These are phyloP conservation scores for Tinamus guttatus DNA, from an alignment of 2,113 vertebrate genomes.

Conservation along the genomic window DNA sequence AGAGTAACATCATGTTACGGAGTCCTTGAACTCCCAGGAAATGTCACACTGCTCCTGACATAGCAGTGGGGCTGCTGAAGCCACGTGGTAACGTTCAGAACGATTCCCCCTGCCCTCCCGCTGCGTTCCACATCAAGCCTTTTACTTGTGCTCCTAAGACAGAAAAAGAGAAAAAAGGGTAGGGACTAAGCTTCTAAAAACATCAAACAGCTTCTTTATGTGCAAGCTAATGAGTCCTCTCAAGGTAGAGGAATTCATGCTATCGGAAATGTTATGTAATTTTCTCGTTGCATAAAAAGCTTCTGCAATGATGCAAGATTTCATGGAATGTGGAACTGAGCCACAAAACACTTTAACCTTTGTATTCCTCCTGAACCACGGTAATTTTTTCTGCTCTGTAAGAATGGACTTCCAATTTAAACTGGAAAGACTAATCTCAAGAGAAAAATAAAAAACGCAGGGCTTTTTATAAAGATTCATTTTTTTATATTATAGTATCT, in stretches of 20 bases:
- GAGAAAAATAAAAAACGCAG: not conserved
- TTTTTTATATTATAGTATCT: not conserved
- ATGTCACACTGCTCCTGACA: not conserved
- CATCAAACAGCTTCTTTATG: not conserved
- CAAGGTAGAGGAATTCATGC: not conserved
- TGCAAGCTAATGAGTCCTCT: not conserved
- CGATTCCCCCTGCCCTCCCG: not conserved
- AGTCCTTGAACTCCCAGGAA: not conserved
- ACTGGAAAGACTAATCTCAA: not conserved
- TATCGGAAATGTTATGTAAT: not conserved
- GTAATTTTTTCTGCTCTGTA: not conserved
- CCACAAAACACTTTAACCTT: not conserved
- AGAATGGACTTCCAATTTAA: not conserved
- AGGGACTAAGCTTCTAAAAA: not conserved
- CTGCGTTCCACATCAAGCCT: not conserved
- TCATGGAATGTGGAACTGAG: not conserved
- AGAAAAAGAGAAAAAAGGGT: not conserved
- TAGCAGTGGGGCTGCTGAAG: not conserved
- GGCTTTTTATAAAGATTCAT: not conserved
- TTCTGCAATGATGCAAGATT: not conserved
- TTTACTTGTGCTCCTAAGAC: not conserved
- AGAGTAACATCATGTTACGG: not conserved
- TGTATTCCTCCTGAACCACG: not conserved
- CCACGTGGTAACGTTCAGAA: not conserved
- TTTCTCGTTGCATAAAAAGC: not conserved